Evolutionary conservation across 2,113 vertebrate species (phyloP).

Genomic region (Megalops atlanticus): DNA sequence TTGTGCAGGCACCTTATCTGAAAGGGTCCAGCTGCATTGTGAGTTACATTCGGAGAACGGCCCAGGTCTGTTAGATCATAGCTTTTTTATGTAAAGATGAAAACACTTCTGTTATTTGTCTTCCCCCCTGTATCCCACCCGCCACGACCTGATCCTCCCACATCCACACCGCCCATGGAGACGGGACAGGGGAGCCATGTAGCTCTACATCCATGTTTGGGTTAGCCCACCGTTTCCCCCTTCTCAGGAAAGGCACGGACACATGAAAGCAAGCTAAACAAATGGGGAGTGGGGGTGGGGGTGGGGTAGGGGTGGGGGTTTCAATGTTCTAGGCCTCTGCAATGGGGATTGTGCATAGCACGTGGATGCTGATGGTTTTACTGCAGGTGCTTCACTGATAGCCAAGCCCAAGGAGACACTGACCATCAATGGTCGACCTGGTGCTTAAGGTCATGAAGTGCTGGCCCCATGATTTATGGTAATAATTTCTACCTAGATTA

Average conservation of each 20-base stretch:
- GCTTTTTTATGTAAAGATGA: neutral
- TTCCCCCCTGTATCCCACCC: neutral
- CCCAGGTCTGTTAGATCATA: neutral
- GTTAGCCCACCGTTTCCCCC: neutral
- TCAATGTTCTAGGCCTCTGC: too few relatives aligned
- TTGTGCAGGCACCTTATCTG: neutral
- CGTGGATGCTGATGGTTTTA: too few relatives aligned
- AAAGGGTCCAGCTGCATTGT: neutral
- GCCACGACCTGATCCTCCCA: neutral
- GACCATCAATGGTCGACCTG: too few relatives aligned
- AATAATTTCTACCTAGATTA: too few relatives aligned
- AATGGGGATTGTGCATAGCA: too few relatives aligned
- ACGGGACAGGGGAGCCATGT: neutral
- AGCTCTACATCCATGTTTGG: slow-evolving; percentile 6
- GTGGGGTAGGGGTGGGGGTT: too few relatives aligned
- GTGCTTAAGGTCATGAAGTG: too few relatives aligned
- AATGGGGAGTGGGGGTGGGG: too few relatives aligned
- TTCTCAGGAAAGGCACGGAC: neutral
- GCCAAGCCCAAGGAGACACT: too few relatives aligned
- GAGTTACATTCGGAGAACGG: neutral
- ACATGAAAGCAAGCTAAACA: neutral
- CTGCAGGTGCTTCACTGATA: too few relatives aligned
- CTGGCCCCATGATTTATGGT: too few relatives aligned
- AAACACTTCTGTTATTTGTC: neutral
- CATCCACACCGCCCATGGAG: neutral